Conservation (phyloP, 2,888 invertebrate species). For the Andrena camellia region DNA sequence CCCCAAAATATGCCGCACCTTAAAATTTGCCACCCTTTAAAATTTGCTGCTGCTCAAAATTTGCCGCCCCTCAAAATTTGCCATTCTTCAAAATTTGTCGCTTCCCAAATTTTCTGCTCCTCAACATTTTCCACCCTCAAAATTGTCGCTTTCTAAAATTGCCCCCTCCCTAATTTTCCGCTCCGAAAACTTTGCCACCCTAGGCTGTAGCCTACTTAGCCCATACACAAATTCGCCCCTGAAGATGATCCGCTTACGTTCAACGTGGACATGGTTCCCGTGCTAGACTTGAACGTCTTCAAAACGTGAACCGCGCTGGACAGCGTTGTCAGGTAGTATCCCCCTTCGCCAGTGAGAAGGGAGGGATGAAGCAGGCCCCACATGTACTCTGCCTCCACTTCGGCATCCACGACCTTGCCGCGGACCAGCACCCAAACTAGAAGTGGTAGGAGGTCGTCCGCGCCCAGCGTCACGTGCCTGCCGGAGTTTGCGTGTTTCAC, state of each 20-base stretch:
- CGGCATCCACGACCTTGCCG: constrained; percentile 95
- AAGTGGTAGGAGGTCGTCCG: constrained; percentile 96
- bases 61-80: too few species aligned
- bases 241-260: constrained; percentile 75
- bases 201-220: not conserved
- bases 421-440: constrained; percentile 96
- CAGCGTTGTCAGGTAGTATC: constrained; percentile 97
- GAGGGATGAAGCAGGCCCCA: constrained; percentile 97
- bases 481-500: constrained; percentile 89
- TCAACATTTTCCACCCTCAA: too few species aligned
- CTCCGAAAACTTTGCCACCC: too few species aligned
- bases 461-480: constrained; percentile 88
- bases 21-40: too few species aligned
- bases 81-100: too few species aligned
- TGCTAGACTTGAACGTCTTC: constrained; percentile 87
- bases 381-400: constrained; percentile 98
- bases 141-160: too few species aligned
- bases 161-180: too few species aligned
- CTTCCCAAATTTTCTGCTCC: too few species aligned
- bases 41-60: too few species aligned
- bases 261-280: constrained; percentile 83
- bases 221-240: too few species aligned
- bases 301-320: constrained; percentile 96
- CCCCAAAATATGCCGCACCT: too few species aligned
- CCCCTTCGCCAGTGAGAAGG: constrained; percentile 95